phyloP scores from a whole-genome alignment of 2,797 vertebrate species.

The Agapornis canus region DNA sequence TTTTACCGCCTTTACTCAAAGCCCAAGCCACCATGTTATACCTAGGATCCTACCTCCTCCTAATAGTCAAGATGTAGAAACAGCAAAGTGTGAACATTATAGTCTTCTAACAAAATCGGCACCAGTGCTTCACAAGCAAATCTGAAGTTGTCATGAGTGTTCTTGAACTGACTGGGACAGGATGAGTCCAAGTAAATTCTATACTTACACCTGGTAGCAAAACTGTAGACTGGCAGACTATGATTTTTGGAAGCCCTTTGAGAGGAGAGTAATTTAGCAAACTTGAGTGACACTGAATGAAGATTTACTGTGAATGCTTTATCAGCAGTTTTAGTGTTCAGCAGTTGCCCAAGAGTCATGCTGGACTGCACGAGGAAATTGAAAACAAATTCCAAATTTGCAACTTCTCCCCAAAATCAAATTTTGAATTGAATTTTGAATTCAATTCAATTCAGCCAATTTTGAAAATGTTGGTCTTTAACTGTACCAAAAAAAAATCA shows the following conservation, averaged over 20 bases:
- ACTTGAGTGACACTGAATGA: neutral
- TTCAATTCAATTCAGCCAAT: accelerated
- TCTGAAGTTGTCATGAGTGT: neutral
- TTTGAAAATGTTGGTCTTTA: neutral
- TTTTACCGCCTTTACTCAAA: neutral
- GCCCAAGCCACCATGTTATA: neutral
- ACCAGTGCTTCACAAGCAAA: neutral
- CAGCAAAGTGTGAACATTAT: neutral
- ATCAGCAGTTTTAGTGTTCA: neutral
- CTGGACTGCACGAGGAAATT: neutral
- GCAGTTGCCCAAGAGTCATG: neutral
- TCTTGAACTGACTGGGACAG: neutral
- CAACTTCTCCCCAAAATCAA: neutral
- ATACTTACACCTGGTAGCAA: neutral
- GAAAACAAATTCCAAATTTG: neutral
- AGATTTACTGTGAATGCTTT: neutral
- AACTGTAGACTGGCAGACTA: neutral
- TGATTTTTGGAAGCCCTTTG: neutral
- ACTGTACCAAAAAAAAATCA: neutral
- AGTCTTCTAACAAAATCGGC: neutral
- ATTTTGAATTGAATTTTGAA: too few species aligned
- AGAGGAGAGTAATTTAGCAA: neutral
- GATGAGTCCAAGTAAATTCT: neutral
- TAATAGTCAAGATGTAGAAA: neutral
- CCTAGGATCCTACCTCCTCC: neutral